phyloP scores from a whole-genome alignment of 1,140 invertebrate genomes.

The Amphibalanus amphitrite region DNA sequence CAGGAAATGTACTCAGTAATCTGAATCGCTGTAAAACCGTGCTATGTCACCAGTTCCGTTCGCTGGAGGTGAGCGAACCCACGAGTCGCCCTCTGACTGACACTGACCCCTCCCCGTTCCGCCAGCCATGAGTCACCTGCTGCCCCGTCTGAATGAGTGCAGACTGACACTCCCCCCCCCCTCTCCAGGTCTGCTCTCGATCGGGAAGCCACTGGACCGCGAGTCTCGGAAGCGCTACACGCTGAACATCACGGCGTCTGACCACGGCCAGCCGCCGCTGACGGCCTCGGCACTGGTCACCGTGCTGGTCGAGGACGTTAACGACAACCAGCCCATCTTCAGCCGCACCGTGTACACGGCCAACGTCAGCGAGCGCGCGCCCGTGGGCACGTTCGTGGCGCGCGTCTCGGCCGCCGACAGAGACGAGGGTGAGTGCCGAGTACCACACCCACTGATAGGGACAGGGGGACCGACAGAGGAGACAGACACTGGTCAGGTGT shows the following conservation, averaged over 20 bases:
- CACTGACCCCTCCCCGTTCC: too few relatives aligned
- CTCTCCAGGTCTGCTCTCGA: constrained; percentile 33
- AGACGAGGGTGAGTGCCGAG: neutral
- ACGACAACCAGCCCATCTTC: constrained; percentile 64
- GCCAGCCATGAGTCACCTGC: too few relatives aligned
- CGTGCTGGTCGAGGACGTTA: constrained; percentile 49
- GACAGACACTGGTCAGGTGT: too few relatives aligned
- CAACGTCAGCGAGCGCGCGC: constrained; percentile 59
- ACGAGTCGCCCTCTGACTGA: too few relatives aligned
- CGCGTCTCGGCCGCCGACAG: constrained; percentile 52
- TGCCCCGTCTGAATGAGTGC: too few relatives aligned
- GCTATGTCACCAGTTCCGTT: too few relatives aligned
- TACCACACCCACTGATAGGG: too few relatives aligned
- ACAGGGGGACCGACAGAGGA: too few relatives aligned
- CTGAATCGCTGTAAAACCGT: too few relatives aligned
- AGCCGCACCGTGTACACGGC: constrained; percentile 50
- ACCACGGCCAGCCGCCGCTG: constrained; percentile 53
- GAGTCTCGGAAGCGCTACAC: constrained; percentile 34
- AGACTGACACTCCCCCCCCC: neutral
- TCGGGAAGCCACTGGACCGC: constrained; percentile 46
- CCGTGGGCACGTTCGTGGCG: constrained; percentile 52
- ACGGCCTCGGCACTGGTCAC: constrained; percentile 39
- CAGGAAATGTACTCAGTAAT: too few relatives aligned
- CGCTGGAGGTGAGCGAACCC: too few relatives aligned
- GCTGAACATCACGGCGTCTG: constrained; percentile 59